These are phyloP conservation scores for Rutilus rutilus DNA, from an alignment of 2,113 vertebrate genomes.

Conservation along the genomic window DNA sequence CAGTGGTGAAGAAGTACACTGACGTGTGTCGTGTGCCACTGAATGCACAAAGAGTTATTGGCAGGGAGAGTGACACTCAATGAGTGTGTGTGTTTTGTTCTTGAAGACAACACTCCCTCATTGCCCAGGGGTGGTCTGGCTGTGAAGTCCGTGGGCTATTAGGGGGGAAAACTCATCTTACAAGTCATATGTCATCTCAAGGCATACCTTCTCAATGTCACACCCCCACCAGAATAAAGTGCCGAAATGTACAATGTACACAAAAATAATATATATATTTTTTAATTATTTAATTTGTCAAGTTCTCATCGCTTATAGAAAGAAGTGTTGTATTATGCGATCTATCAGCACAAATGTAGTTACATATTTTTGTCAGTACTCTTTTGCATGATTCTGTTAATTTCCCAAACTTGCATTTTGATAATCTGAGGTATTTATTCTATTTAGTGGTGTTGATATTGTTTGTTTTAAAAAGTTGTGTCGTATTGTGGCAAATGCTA, in stretches of 20 bases:
- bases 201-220: not conserved
- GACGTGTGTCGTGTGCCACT: not conserved
- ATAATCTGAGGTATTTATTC: too few species aligned
- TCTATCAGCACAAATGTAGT: too few species aligned
- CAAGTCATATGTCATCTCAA: not conserved
- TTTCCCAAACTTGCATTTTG: too few species aligned
- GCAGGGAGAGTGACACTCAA: not conserved
- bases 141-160: not conserved
- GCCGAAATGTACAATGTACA: not conserved
- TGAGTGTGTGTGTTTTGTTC: constrained; percentile 30
- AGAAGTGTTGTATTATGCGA: too few species aligned
- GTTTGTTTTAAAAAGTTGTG: too few species aligned
- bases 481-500: too few species aligned
- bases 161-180: constrained; percentile 3
- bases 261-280: too few species aligned
- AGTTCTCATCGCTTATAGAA: too few species aligned
- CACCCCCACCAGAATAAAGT: not conserved
- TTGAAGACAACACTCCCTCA: not conserved
- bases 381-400: too few species aligned
- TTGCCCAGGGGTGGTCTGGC: not conserved
- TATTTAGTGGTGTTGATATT: too few species aligned
- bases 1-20: not conserved
- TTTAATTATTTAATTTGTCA: too few species aligned
- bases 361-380: too few species aligned
- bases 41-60: constrained; percentile 27